Conservation (phyloP, 2,888 invertebrate genomes). For the Pyrrhia umbra region DNA sequence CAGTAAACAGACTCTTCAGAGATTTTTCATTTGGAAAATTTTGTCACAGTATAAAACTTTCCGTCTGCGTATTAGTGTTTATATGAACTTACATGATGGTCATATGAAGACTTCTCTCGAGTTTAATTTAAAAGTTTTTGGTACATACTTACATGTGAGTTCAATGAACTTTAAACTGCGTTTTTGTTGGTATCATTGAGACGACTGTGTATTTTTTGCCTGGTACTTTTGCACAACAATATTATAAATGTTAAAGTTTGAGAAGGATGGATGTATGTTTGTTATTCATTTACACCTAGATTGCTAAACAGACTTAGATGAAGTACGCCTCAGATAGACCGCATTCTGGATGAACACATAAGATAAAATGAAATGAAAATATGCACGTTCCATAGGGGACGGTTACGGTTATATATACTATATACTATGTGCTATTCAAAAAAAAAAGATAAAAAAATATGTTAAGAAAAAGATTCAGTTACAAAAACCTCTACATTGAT, state of each 20-base stretch:
- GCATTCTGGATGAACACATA: too few species aligned
- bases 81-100: conserved; percentile 66
- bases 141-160: conserved; percentile 48
- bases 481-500: not conserved
- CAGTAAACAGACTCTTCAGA: conserved; percentile 54
- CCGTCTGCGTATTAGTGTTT: conserved; percentile 66
- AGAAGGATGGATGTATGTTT: too few species aligned
- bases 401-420: too few species aligned
- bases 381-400: too few species aligned
- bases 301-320: too few species aligned
- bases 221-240: not conserved
- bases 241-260: too few species aligned
- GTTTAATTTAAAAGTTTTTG: conserved; percentile 81
- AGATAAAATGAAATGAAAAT: too few species aligned
- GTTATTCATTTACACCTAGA: too few species aligned
- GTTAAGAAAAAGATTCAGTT: not conserved
- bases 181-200: conserved; percentile 45
- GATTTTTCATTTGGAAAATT: conserved; percentile 75
- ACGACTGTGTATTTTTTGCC: not conserved
- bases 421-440: not conserved
- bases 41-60: conserved; percentile 71
- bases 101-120: conserved; percentile 69
- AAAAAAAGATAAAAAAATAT: not conserved
- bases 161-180: conserved; percentile 63
- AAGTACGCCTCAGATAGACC: too few species aligned